Evolutionary conservation across 2,113 vertebrate genomes (phyloP).

Genomic region (Parus major): DNA sequence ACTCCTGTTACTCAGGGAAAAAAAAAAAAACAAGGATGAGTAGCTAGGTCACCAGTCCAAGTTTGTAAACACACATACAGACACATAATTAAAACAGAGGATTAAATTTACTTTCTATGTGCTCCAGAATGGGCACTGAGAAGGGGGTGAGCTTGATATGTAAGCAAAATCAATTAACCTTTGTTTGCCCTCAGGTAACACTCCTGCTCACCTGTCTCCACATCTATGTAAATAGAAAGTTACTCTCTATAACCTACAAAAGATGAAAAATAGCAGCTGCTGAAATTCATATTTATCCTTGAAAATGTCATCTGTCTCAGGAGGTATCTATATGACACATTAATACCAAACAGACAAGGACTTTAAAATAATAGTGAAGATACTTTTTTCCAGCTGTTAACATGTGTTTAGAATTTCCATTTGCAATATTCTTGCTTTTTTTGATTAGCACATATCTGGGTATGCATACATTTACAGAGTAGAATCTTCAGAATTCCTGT

Average conservation of each 20-base stretch:
- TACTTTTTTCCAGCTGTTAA: neutral
- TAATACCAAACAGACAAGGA: neutral
- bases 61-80: neutral
- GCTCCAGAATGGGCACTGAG: neutral
- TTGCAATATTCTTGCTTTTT: neutral
- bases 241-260: neutral
- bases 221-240: neutral
- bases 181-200: neutral
- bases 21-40: neutral
- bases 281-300: slow-evolving; percentile 2
- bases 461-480: neutral
- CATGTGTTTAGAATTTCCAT: neutral
- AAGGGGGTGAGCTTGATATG: neutral
- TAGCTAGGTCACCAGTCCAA: neutral
- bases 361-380: neutral
- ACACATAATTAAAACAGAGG: neutral
- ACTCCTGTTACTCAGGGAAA: neutral
- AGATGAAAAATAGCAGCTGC: neutral
- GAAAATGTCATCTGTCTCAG: neutral
- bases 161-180: neutral
- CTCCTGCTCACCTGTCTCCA: neutral
- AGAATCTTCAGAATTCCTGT: neutral
- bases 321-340: neutral
- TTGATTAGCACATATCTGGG: neutral
- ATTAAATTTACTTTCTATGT: neutral